A percentile compares a stretch with the other conserved stretches of the same genome.
These are phyloP conservation scores for Chaetorhynchus papuensis DNA, from an alignment of 2,113 vertebrate genomes.

Conservation along the genomic window DNA sequence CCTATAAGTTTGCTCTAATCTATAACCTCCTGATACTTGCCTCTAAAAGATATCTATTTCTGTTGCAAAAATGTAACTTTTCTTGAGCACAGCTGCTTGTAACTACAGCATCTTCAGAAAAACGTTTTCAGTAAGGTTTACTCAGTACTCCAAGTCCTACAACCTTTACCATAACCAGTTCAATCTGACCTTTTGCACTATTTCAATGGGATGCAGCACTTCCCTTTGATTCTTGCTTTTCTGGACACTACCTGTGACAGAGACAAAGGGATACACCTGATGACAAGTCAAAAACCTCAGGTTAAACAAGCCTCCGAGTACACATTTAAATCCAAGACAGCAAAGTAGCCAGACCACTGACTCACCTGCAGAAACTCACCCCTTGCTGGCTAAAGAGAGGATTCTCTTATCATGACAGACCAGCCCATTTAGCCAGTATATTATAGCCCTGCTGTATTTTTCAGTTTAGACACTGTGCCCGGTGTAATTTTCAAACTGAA, in stretches of 20 bases:
- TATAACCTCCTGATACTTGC: neutral
- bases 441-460: neutral
- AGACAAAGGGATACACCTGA: neutral
- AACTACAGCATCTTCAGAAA: neutral
- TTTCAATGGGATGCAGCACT: neutral
- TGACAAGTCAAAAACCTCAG: neutral
- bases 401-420: neutral
- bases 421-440: neutral
- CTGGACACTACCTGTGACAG: neutral
- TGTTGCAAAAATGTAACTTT: neutral
- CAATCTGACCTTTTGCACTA: neutral
- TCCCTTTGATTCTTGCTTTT: neutral
- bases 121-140: neutral
- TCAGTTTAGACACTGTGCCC: neutral
- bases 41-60: neutral
- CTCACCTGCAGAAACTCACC: fast-evolving
- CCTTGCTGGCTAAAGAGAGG: neutral
- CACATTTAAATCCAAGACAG: neutral
- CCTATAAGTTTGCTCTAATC: neutral
- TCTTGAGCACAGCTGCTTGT: neutral
- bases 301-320: neutral
- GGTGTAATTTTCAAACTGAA: neutral
- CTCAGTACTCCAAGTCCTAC: neutral
- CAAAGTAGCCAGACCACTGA: neutral
- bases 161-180: neutral